Evolutionary conservation across 2,113 vertebrate species (phyloP).

Genomic region (Lasiurus borealis): DNA sequence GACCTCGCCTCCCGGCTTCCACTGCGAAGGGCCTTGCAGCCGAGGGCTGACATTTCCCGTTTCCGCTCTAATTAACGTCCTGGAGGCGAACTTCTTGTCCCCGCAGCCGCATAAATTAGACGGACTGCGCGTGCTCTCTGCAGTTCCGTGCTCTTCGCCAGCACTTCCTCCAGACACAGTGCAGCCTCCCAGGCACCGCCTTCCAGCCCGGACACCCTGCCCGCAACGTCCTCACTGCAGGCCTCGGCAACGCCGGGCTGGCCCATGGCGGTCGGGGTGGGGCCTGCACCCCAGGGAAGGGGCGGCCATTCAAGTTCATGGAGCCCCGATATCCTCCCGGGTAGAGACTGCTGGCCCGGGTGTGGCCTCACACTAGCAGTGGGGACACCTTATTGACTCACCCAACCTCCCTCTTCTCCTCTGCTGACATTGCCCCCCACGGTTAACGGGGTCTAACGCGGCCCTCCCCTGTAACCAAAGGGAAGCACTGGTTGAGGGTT

Average conservation of each 20-base stretch:
- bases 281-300: rapidly evolving
- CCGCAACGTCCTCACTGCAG: no score
- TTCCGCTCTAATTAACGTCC: conserved; percentile 67
- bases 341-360: not conserved
- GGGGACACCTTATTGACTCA: not conserved
- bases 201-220: not conserved
- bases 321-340: not conserved
- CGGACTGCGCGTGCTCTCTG: not conserved
- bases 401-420: rapidly evolving
- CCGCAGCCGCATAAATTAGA: conserved; percentile 31
- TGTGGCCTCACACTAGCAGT: not conserved
- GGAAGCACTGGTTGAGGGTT: not conserved
- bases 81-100: not conserved
- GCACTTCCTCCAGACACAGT: no score
- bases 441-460: not conserved
- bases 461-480: not conserved
- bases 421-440: not conserved
- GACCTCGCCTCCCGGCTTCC: not conserved
- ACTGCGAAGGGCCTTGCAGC: conserved; percentile 17
- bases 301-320: not conserved
- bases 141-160: not conserved
- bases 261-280: not conserved
- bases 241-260: not conserved
- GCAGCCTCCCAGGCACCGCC: not conserved
- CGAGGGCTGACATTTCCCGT: conserved; percentile 46